Base-by-base conservation (phyloP, 2,113 vertebrate species). In the Malurus melanocephalus region DNA sequence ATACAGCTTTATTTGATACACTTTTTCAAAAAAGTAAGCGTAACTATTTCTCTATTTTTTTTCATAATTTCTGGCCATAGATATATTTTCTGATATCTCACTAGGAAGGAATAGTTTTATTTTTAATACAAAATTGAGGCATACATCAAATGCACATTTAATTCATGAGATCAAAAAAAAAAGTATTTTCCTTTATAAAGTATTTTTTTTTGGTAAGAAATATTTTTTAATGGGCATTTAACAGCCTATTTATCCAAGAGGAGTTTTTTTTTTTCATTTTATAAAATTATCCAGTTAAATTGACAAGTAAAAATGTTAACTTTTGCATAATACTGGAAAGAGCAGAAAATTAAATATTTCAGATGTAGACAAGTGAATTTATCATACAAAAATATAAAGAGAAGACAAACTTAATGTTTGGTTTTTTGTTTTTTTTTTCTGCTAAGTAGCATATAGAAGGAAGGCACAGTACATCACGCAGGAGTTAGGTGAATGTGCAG, bases 331-430 rank as follows among this genome's bases (percentile, higher is more conserved):
- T 48, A 14, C 8, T 68, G 15, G 13, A 75, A 76, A 3, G 5
- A 72, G 45, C 1, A 38, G 16, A 61, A 88, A 77, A 52, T 11
- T 0, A 40, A 45, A 19, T 57, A 35, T 69, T 77, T 59, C 22
- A 38, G 10, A 57, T 20, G 53, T 11, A 69, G 76, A 33, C 4
- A 49, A 64, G 5, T 0, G 68, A 7, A 40, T 71, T 67, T 79
- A 35, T 22, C 13, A 16, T 24, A 8, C 0, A 5, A 24, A 52
- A 48, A 7, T 2, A 26, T 17, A 42, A 76, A 66, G 4, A 33
- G 7, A 16, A 68, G 6, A 8, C 2, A 85, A 85, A 27, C 1
- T 0, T 4, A 8, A n/a, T n/a, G n/a, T n/a, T 3, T 40, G 35
- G 35, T 9, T 35, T 35, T 38, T 38, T n/a, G n/a, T 38, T 35